Conservation (phyloP, 2,888 invertebrate species). For the Orthosia gracilis region DNA sequence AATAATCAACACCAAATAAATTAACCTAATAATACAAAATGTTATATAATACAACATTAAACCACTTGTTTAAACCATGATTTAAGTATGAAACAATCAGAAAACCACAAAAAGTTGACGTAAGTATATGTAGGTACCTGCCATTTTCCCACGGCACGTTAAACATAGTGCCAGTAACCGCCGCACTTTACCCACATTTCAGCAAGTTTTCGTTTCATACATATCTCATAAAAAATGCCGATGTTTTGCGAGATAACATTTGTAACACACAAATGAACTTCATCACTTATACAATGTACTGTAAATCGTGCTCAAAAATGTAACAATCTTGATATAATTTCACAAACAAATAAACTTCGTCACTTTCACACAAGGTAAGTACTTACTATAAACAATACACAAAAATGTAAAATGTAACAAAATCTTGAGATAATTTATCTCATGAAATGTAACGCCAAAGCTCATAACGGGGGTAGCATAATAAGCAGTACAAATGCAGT, state of each 20-base stretch:
- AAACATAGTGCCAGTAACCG: conserved; percentile 16
- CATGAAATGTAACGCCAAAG: conserved; percentile 43
- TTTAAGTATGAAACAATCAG: conserved; percentile 10
- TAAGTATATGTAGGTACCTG: neutral
- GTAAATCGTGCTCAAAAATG: neutral
- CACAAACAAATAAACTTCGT: conserved; percentile 34
- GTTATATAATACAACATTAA: conserved; percentile 13
- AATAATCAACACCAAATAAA: too few species aligned
- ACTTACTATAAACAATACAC: neutral
- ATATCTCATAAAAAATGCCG: conserved; percentile 32
- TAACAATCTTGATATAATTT: conserved; percentile 17
- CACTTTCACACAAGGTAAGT: neutral
- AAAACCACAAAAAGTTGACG: neutral
- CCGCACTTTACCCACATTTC: conserved; percentile 39
- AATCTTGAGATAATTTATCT: conserved; percentile 26
- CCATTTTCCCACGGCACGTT: conserved; percentile 48
- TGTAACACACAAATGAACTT: conserved; percentile 7
- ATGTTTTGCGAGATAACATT: conserved; percentile 30
- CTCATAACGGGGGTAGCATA: conserved; percentile 67
- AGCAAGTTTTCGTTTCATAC: conserved; percentile 30
- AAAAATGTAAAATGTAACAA: conserved; percentile 2
- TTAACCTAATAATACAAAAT: neutral
- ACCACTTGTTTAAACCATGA: conserved; percentile 11
- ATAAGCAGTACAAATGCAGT: conserved; percentile 72
- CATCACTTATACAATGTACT: neutral